Evolutionary conservation across 2,797 vertebrate species (phyloP).

Genomic region (Sylvilagus floridanus): DNA sequence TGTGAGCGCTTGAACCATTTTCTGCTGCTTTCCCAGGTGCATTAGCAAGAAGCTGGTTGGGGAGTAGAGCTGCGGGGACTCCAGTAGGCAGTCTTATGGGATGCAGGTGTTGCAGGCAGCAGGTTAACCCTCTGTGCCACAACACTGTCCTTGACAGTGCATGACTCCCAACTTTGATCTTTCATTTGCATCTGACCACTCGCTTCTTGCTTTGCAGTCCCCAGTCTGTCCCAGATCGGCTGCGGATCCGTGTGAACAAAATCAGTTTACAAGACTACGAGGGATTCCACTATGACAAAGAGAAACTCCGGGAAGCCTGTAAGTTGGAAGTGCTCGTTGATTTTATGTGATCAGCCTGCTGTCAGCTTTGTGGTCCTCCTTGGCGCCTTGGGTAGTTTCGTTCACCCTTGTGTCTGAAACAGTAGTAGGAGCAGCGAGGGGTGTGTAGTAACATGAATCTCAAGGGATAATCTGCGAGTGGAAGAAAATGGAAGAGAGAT

Average conservation of each 20-base stretch:
- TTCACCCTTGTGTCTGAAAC: background rate
- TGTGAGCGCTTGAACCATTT: too few relatives aligned
- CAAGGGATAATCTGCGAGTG: background rate
- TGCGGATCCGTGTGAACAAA: slow-evolving; percentile 97
- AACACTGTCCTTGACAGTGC: background rate
- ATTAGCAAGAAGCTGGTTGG: too few relatives aligned
- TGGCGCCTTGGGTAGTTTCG: slow-evolving; percentile 7
- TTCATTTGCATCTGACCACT: slow-evolving; percentile 29
- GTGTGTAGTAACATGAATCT: fast-evolving
- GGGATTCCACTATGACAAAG: slow-evolving; percentile 96
- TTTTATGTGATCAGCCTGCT: background rate
- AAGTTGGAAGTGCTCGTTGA: slow-evolving; percentile 85
- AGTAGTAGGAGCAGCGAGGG: background rate
- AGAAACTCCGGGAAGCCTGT: slow-evolving; percentile 97
- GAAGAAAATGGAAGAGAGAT: background rate
- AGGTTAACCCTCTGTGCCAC: too few relatives aligned
- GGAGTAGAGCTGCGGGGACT: too few relatives aligned
- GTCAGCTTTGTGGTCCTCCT: background rate
- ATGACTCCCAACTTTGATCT: background rate
- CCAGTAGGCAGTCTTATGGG: too few relatives aligned
- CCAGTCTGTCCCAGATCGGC: slow-evolving; percentile 95
- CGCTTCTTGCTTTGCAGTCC: slow-evolving; percentile 90
- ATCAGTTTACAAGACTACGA: slow-evolving; percentile 97
- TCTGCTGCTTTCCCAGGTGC: too few relatives aligned
- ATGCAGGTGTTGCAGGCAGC: too few relatives aligned